Base-by-base conservation (phyloP, 2,113 vertebrate species). In the Malurus elegans region DNA sequence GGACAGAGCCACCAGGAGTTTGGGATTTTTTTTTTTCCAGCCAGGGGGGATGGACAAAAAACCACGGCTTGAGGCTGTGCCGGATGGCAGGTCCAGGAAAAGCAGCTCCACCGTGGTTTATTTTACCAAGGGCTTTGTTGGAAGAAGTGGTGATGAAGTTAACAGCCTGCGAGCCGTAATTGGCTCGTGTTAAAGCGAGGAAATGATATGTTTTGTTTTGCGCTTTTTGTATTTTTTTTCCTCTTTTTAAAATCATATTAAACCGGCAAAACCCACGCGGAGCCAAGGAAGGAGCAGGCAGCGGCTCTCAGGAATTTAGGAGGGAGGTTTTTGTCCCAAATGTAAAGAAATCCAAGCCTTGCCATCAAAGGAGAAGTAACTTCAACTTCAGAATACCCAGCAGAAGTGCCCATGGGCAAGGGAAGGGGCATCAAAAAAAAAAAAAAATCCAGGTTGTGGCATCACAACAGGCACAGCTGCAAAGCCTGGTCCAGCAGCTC, bases 71-170 rank as follows among this genome's bases (percentile, higher is more conserved):
- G 4, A 86, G 74, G 79, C 31, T 64, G 64, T 50, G 79, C 80
- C 3, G 26, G 66, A 73, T 18, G 2, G 94, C 94, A 95, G 95
- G 54, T 32, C 84, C 84, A 60, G 62, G 83, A 18, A 60, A 76
- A 18, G 62, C 62, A 69, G 84, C 28, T 53, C 84, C 53, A 65
- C 93, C 85, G 73, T 62, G 71, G 88, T 76, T 97, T 97, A 47
- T 96, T 97, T 96, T 95, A 97, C 88, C 93, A 87, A 94, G 81
- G 86, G 67, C 93, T 96, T 83, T 95, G 90, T 38, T 96, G 93
- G 96, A 96, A 96, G 95, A 70, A 80, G 81, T 7, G 18, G 94
- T 97, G 96, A 96, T 96, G 96, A 97, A 97, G 95, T 96, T 97
- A 97, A 94, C 97, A 97, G 97, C 96, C 96, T 84, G 76, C 8